phyloP scores from a whole-genome alignment of 2,113 vertebrate genomes.

The Natator depressus region DNA sequence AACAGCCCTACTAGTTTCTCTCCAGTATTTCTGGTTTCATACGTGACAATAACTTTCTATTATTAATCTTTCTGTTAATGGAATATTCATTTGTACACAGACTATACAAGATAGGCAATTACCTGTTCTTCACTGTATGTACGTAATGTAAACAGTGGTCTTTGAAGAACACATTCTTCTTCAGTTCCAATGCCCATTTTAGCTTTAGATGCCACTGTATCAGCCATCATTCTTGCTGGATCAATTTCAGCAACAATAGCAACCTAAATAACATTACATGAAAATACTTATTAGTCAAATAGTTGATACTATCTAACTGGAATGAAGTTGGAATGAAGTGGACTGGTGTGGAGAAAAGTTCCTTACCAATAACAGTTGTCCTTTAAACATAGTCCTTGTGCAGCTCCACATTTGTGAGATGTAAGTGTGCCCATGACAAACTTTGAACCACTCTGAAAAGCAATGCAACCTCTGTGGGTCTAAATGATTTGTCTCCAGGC shows the following conservation, averaged over 20 bases:
- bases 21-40: not conserved
- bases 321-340: rapidly evolving
- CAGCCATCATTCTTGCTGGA: conserved; percentile 87
- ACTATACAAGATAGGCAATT: not conserved
- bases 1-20: not conserved
- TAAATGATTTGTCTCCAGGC: not conserved
- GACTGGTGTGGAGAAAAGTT: not conserved
- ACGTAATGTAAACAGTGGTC: conserved; percentile 88
- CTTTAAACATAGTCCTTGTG: not conserved
- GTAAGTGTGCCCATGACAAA: not conserved
- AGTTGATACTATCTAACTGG: rapidly evolving
- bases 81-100: rapidly evolving
- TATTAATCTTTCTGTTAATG: not conserved
- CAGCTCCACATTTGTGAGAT: not conserved
- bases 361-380: rapidly evolving
- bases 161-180: conserved; percentile 83
- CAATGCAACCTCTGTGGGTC: not conserved
- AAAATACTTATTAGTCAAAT: not conserved
- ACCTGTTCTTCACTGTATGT: conserved; percentile 93
- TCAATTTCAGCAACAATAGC: conserved; percentile 82
- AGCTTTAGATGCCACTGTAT: conserved; percentile 87
- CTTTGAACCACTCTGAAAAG: not conserved
- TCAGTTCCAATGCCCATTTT: conserved; percentile 65
- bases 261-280: conserved; percentile 74
- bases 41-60: rapidly evolving